These are phyloP conservation scores for Ataeniobius toweri DNA, from an alignment of 2,797 vertebrate genomes.

Conservation along the genomic window DNA sequence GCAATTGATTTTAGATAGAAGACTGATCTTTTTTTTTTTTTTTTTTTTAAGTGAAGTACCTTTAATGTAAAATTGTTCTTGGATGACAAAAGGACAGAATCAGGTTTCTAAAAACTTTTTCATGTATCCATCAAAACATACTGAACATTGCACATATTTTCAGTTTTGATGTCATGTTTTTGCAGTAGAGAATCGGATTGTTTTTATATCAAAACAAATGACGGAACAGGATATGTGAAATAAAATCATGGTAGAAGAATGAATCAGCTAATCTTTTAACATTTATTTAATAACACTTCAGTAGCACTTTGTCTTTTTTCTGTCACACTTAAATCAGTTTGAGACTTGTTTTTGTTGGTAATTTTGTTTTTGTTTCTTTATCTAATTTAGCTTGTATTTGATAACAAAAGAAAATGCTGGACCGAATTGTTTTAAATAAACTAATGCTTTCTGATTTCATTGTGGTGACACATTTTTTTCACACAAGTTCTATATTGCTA, in stretches of 20 bases:
- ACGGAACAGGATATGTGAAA: constrained; percentile 34
- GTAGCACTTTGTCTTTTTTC: constrained; percentile 27
- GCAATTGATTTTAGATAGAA: constrained; percentile 53
- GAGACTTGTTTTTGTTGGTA: constrained; percentile 17
- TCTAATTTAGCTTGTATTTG: constrained; percentile 61
- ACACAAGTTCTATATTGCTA: not conserved
- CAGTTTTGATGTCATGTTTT: constrained; percentile 45
- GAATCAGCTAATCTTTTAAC: constrained; percentile 32
- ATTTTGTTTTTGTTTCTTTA: constrained; percentile 10
- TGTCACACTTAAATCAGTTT: constrained; percentile 39
- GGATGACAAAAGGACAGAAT: constrained; percentile 51
- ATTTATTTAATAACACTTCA: constrained; percentile 28
- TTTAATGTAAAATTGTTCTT: constrained; percentile 77
- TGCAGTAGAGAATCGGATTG: constrained; percentile 48
- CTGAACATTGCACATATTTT: constrained; percentile 54
- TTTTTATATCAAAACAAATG: constrained; percentile 45
- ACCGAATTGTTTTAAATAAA: constrained; percentile 81
- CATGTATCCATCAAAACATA: constrained; percentile 43
- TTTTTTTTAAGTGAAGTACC: constrained; percentile 63
- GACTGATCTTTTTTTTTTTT: constrained; percentile 29
- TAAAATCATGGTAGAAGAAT: constrained; percentile 38
- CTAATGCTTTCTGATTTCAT: constrained; percentile 66
- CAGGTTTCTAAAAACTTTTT: constrained; percentile 62
- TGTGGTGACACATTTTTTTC: constrained; percentile 33
- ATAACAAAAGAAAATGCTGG: constrained; percentile 71